phyloP scores from a whole-genome alignment of 2,888 invertebrate species.

The Chrysolina haemoptera region DNA sequence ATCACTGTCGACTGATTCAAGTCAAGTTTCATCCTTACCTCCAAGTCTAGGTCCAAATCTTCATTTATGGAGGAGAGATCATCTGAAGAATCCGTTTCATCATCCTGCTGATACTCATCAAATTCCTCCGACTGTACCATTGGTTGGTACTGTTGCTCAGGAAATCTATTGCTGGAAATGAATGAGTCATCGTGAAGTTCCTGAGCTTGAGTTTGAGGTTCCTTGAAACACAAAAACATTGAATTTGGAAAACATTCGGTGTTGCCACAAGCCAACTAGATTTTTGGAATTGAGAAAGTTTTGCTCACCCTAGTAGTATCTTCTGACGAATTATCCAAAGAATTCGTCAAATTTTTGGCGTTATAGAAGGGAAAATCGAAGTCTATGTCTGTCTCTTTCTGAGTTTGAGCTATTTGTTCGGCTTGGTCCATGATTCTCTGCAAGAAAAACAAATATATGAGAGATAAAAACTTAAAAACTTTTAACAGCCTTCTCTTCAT shows the following conservation, averaged over 20 bases:
- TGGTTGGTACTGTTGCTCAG: conserved; percentile 56
- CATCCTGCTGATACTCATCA: conserved; percentile 60
- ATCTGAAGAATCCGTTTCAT: conserved; percentile 53
- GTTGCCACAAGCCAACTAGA: too few species aligned
- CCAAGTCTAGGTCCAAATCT: conserved; percentile 56
- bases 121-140: conserved; percentile 60
- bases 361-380: conserved; percentile 78
- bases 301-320: conserved; percentile 42
- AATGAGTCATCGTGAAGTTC: conserved; percentile 60
- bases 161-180: conserved; percentile 43
- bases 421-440: conserved; percentile 91
- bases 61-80: conserved; percentile 53
- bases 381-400: conserved; percentile 72
- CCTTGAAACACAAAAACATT: conserved; percentile 29
- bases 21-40: conserved; percentile 41
- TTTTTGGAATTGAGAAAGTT: neutral
- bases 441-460: neutral
- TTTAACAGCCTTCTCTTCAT: too few species aligned
- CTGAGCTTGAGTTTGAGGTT: conserved; percentile 47
- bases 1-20: too few species aligned
- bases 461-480: too few species aligned
- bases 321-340: conserved; percentile 68
- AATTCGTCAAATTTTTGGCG: conserved; percentile 77
- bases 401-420: conserved; percentile 83
- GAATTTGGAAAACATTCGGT: neutral